These are phyloP conservation scores for Novumbra hubbsi DNA, from an alignment of 2,797 vertebrate genomes.

Conservation along the genomic window DNA sequence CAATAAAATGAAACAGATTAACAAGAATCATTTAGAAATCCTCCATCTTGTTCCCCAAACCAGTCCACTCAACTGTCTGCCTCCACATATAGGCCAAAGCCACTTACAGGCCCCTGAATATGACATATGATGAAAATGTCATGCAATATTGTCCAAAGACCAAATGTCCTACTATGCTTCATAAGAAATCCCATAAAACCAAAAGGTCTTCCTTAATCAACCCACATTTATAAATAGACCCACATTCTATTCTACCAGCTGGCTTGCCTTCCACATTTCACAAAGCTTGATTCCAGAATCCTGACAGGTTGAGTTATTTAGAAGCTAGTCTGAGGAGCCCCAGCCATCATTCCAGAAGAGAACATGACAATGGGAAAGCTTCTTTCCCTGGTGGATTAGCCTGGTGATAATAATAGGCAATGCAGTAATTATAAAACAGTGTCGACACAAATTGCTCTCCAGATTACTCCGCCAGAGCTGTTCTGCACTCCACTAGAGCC, in stretches of 20 bases:
- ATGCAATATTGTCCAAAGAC: constrained; percentile 3
- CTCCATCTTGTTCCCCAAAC: constrained; percentile 64
- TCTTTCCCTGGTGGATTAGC: constrained; percentile 11
- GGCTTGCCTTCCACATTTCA: neutral
- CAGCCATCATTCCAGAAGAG: neutral
- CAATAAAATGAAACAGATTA: constrained; percentile 77
- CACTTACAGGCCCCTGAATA: neutral
- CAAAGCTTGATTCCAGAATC: neutral
- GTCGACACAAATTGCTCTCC: constrained; percentile 1
- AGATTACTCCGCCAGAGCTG: neutral
- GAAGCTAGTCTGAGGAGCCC: neutral
- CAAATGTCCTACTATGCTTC: neutral
- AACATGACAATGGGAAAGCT: neutral
- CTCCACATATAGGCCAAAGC: neutral
- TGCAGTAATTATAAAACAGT: constrained; percentile 1
- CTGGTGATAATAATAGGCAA: constrained; percentile 3
- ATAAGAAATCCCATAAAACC: neutral
- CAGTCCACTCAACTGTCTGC: constrained; percentile 1
- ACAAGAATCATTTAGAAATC: constrained; percentile 58
- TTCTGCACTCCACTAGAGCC: neutral
- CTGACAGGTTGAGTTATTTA: neutral
- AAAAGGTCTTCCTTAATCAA: neutral
- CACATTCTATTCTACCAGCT: neutral
- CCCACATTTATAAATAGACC: neutral
- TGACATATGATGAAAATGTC: neutral